Percentiles rank a stretch among this genome's conserved stretches.
Evolutionary conservation across 2,797 vertebrate species (phyloP).

Genomic region (Argya squamiceps): DNA sequence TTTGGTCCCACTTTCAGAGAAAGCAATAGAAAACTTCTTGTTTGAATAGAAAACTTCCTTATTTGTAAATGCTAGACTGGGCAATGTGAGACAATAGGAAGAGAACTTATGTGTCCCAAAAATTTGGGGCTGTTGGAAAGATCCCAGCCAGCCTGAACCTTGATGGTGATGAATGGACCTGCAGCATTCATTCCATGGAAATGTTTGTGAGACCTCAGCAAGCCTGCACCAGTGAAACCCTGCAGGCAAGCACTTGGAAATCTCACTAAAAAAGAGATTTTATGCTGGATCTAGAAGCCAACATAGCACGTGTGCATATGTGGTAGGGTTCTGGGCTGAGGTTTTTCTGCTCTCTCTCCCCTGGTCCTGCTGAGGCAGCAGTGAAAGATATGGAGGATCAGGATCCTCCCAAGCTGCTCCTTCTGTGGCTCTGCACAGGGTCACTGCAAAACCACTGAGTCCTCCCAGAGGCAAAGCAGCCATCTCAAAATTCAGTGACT

Average conservation of each 20-base stretch:
- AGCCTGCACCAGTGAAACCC: neutral
- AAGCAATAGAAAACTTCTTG: neutral
- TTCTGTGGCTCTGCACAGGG: neutral
- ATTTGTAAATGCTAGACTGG: neutral
- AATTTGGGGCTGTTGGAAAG: neutral
- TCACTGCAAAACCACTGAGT: neutral
- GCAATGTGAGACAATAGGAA: neutral
- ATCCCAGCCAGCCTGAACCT: neutral
- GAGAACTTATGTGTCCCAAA: neutral
- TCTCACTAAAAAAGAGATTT: neutral
- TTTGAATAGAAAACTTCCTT: neutral
- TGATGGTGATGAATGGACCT: neutral
- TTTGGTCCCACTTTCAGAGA: neutral
- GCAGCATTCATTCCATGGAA: neutral
- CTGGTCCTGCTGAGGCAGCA: neutral
- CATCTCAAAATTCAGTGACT: neutral
- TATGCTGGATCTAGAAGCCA: neutral
- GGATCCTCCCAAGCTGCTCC: neutral
- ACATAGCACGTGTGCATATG: fast-evolving
- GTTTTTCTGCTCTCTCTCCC: neutral
- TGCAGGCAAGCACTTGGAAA: neutral
- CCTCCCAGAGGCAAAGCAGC: neutral
- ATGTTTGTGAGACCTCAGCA: neutral
- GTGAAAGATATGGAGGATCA: neutral
- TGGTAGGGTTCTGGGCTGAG: neutral